Percentiles rank a stretch among this genome's conserved stretches.
phyloP scores from a whole-genome alignment of 2,113 vertebrate genomes.

The Ageneiosus marmoratus region DNA sequence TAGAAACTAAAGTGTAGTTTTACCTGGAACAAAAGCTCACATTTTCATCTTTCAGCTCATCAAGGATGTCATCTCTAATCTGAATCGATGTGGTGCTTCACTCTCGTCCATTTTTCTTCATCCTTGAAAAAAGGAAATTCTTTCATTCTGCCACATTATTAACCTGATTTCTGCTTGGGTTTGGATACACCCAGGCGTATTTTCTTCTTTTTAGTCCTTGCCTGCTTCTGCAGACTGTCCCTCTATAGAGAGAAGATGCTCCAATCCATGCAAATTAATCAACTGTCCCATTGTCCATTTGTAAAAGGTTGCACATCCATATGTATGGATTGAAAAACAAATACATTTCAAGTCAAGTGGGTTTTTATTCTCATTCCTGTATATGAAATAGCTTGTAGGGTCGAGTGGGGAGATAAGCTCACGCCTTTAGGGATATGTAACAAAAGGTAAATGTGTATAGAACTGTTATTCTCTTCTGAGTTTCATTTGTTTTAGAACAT shows the following conservation, averaged over 20 bases:
- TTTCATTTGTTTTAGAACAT: no score
- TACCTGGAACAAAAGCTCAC: slow-evolving; percentile 6
- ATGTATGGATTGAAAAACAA: background rate
- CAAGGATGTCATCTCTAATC: slow-evolving; percentile 19
- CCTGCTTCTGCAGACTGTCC: background rate
- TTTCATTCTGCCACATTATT: background rate
- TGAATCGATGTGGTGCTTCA: slow-evolving; percentile 33
- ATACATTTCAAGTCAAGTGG: background rate
- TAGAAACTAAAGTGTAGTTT: background rate
- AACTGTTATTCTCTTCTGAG: no score
- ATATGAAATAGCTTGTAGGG: background rate
- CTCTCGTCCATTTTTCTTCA: slow-evolving; percentile 15
- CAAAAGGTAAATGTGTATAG: no score
- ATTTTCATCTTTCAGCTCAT: slow-evolving; percentile 1
- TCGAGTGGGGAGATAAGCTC: no score
- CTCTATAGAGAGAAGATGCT: background rate
- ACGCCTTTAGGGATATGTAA: no score
- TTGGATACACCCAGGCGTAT: background rate
- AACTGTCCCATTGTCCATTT: background rate
- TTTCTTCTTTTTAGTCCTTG: background rate
- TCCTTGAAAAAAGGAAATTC: background rate
- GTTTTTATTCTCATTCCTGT: background rate
- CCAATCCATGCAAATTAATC: slow-evolving; percentile 14
- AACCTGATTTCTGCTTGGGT: background rate
- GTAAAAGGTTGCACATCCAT: background rate